Conservation (phyloP, 2,888 invertebrate genomes). For the Ornithoptera alexandrae region DNA sequence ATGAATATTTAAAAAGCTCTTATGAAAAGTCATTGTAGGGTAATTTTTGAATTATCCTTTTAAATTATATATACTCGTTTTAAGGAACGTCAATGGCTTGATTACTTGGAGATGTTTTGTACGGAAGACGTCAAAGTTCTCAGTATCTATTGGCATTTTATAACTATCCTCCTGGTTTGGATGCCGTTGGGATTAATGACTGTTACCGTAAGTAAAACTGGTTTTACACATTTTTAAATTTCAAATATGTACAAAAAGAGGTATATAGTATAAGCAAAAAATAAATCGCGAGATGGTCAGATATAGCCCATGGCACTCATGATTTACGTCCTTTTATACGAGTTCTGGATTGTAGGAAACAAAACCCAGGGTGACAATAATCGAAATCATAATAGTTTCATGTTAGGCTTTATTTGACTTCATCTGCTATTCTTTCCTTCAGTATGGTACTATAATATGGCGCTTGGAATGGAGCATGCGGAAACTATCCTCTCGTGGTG, state of each 20-base stretch:
- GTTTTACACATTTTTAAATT: neutral
- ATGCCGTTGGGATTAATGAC: slow-evolving; percentile 87
- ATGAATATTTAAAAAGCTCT: neutral
- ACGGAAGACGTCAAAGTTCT: slow-evolving; percentile 82
- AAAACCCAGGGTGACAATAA: too few relatives aligned
- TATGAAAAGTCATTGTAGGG: too few relatives aligned
- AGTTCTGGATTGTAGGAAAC: too few relatives aligned
- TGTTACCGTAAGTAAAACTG: slow-evolving; percentile 81
- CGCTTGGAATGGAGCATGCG: slow-evolving; percentile 84
- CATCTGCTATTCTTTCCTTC: neutral
- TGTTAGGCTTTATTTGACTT: neutral
- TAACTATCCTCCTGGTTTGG: slow-evolving; percentile 88
- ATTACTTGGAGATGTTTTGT: slow-evolving; percentile 88
- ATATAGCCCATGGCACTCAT: too few relatives aligned
- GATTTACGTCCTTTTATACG: too few relatives aligned
- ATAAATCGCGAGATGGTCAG: too few relatives aligned
- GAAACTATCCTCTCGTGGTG: slow-evolving; percentile 81
- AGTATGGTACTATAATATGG: slow-evolving; percentile 69
- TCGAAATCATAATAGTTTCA: neutral
- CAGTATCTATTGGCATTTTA: slow-evolving; percentile 88
- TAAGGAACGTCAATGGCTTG: slow-evolving; percentile 86
- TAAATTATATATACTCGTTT: too few relatives aligned
- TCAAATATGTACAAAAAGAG: too few relatives aligned
- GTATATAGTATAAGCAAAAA: too few relatives aligned
- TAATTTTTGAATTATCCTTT: too few relatives aligned